These are phyloP conservation scores for Pica pica DNA, from an alignment of 2,113 vertebrate species.

Conservation along the genomic window DNA sequence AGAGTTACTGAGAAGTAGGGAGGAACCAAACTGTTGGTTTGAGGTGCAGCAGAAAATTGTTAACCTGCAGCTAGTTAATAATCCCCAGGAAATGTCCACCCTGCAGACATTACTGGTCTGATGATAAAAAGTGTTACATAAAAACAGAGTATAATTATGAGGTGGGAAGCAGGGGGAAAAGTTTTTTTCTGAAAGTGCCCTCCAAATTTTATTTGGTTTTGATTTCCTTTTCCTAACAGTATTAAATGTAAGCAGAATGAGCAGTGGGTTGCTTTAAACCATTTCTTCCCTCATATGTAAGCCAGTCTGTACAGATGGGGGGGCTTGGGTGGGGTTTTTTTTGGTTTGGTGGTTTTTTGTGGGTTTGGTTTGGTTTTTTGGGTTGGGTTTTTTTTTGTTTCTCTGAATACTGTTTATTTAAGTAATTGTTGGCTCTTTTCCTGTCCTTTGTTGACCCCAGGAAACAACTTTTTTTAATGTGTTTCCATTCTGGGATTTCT, in stretches of 20 bases:
- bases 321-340: background rate
- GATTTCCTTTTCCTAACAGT: background rate
- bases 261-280: background rate
- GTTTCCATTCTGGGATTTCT: slow-evolving; percentile 66
- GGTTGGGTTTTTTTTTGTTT: background rate
- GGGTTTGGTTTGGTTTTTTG: no score
- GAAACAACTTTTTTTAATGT: slow-evolving; percentile 55
- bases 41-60: background rate
- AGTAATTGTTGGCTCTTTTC: slow-evolving; percentile 62
- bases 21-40: background rate
- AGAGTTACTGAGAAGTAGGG: background rate
- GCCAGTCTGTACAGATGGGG: background rate
- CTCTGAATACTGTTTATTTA: slow-evolving; percentile 52
- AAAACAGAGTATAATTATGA: background rate
- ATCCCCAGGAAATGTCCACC: slow-evolving; percentile 5
- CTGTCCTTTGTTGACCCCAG: slow-evolving; percentile 70
- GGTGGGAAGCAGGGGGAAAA: background rate
- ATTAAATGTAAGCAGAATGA: background rate
- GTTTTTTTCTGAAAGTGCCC: background rate
- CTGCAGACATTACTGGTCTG: background rate
- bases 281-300: background rate
- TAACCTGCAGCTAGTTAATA: slow-evolving; percentile 24
- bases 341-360: background rate
- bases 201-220: background rate
- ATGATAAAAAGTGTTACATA: background rate